Evolutionary conservation across 1,140 invertebrate genomes (phyloP).

Genomic region (Kradibia gibbosae): DNA sequence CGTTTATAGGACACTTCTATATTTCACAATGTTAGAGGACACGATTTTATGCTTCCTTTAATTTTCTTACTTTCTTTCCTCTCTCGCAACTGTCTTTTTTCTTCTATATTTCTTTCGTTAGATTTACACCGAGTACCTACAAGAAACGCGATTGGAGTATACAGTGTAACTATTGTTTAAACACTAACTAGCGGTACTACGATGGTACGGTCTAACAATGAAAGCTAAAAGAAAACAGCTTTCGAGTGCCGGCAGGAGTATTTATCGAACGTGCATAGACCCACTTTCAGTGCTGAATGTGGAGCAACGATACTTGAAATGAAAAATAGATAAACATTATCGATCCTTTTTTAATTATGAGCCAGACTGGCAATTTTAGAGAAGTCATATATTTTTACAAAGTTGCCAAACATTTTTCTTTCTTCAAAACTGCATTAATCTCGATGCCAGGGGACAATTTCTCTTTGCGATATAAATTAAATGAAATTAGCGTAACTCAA

Average conservation of each 20-base stretch:
- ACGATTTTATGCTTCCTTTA: too few relatives aligned
- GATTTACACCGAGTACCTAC: not conserved
- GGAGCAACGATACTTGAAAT: not conserved
- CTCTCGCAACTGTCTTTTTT: too few relatives aligned
- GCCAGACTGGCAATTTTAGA: not conserved
- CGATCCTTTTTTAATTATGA: not conserved
- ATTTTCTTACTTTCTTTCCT: too few relatives aligned
- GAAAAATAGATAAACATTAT: not conserved
- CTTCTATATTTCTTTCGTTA: too few relatives aligned
- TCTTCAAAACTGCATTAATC: too few relatives aligned
- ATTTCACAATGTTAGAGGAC: too few relatives aligned
- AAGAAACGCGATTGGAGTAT: not conserved
- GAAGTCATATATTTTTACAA: not conserved
- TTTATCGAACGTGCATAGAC: constrained; percentile 1
- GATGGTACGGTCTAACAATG: constrained; percentile 4
- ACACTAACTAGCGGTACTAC: not conserved
- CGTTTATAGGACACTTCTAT: not conserved
- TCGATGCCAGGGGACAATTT: too few relatives aligned
- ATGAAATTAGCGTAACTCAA: too few relatives aligned
- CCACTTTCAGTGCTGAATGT: constrained; percentile 20
- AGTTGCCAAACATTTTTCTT: too few relatives aligned
- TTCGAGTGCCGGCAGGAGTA: not conserved
- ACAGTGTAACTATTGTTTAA: not conserved
- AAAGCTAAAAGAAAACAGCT: not conserved
- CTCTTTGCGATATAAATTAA: too few relatives aligned